These are phyloP conservation scores for Lucinisca nassula DNA, from an alignment of 2,888 invertebrate genomes.

Conservation along the genomic window DNA sequence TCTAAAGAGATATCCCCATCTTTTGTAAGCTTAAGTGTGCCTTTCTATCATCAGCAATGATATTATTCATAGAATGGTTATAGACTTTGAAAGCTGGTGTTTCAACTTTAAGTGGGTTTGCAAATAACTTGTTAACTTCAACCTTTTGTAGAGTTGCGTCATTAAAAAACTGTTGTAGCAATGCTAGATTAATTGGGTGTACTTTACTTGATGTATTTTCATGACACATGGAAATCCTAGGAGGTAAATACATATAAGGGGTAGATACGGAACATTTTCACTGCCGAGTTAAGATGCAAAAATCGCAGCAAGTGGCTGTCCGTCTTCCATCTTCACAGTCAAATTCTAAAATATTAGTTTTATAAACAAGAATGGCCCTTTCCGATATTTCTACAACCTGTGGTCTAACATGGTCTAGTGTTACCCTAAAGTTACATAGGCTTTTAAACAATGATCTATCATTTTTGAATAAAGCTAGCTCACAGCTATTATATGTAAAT, in stretches of 20 bases:
- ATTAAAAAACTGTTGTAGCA: conserved; percentile 38
- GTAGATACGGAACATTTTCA: conserved; percentile 47
- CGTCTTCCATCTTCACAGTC: background rate
- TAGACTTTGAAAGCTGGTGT: conserved; percentile 48
- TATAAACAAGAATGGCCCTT: conserved; percentile 28
- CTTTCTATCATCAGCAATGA: conserved; percentile 29
- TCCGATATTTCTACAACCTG: conserved; percentile 5
- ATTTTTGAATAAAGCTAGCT: conserved; percentile 15
- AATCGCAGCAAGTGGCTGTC: background rate
- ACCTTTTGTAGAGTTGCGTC: conserved; percentile 19
- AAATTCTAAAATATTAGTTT: conserved; percentile 18
- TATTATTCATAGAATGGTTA: conserved; percentile 31
- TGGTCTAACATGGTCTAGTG: conserved; percentile 7
- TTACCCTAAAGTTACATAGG: conserved; percentile 28
- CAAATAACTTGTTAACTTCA: conserved; percentile 26
- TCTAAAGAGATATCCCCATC: conserved; percentile 27
- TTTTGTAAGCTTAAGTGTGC: conserved; percentile 19
- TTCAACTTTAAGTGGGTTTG: conserved; percentile 24
- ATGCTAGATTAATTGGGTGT: conserved; percentile 28
- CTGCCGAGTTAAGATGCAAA: conserved; percentile 16
- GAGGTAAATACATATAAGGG: conserved; percentile 29
- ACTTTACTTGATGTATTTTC: conserved; percentile 24
- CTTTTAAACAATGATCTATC: conserved; percentile 9
- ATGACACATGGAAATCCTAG: conserved; percentile 42
- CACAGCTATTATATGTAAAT: background rate